phyloP scores from a whole-genome alignment of 2,113 vertebrate species.

The Penelope pileata region DNA sequence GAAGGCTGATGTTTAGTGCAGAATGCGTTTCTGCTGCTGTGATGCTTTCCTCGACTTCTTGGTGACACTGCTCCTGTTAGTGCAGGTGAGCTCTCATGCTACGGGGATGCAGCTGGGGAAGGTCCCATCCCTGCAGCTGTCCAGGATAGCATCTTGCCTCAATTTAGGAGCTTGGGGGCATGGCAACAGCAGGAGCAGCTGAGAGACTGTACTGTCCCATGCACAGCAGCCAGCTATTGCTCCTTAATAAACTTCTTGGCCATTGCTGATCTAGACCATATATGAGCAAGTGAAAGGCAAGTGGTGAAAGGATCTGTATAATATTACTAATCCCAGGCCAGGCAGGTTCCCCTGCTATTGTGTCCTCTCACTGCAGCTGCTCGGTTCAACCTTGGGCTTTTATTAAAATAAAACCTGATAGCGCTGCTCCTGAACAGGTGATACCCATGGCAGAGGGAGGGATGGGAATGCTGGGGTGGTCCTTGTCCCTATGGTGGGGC shows the following conservation, averaged over 20 bases:
- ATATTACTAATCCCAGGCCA: conserved; percentile 41
- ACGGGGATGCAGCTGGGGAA: fast-evolving
- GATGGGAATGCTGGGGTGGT: fast-evolving
- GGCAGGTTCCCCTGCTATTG: neutral
- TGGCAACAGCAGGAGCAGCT: neutral
- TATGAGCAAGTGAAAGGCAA: conserved; percentile 71
- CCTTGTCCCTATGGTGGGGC: neutral
- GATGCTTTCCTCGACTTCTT: neutral
- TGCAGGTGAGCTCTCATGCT: neutral
- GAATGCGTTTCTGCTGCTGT: neutral
- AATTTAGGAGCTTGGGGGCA: conserved; percentile 10
- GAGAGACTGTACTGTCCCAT: neutral
- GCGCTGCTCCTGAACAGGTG: neutral
- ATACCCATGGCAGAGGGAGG: neutral
- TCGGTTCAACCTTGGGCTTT: conserved; percentile 1
- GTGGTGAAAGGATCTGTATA: conserved; percentile 68
- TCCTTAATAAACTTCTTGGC: conserved; percentile 68
- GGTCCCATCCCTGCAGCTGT: fast-evolving
- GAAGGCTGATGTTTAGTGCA: neutral
- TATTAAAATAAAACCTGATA: conserved; percentile 3
- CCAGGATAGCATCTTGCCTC: neutral
- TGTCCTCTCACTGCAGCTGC: conserved; percentile 51
- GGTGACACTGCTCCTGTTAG: neutral
- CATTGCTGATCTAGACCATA: neutral
- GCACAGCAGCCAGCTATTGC: neutral